A percentile compares a stretch with the other conserved stretches of the same genome.
phyloP scores from a whole-genome alignment of 2,888 invertebrate species.

The Dione juno region DNA sequence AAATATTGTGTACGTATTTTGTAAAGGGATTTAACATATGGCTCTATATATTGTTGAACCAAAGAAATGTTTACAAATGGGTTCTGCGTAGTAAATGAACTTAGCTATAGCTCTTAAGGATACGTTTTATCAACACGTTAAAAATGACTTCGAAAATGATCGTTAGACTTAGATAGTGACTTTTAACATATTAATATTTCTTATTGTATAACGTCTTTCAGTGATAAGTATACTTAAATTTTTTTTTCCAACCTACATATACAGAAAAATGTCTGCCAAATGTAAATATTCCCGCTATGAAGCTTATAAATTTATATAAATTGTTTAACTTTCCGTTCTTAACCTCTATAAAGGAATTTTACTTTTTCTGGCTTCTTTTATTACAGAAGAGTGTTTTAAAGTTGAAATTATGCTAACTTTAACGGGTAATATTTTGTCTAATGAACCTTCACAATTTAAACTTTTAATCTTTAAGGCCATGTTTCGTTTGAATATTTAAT shows the following conservation, averaged over 20 bases:
- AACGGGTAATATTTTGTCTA: constrained; percentile 22
- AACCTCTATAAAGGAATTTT: constrained; percentile 17
- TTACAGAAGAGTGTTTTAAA: constrained; percentile 14
- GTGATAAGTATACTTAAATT: not conserved
- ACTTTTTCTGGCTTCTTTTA: constrained; percentile 22
- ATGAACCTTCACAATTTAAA: constrained; percentile 20
- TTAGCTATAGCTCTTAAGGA: too few relatives aligned
- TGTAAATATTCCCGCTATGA: constrained; percentile 5
- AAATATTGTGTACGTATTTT: too few relatives aligned
- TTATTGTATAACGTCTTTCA: too few relatives aligned
- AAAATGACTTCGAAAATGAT: too few relatives aligned
- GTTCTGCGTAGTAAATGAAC: too few relatives aligned
- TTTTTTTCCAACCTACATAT: not conserved
- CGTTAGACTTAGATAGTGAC: too few relatives aligned
- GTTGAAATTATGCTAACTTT: constrained; percentile 21
- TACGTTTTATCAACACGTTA: too few relatives aligned
- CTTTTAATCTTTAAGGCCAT: constrained; percentile 10
- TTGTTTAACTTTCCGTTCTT: constrained; percentile 22
- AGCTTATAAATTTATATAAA: constrained; percentile 20
- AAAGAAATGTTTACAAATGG: too few relatives aligned
- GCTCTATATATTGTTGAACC: too few relatives aligned
- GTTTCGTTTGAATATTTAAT: constrained; percentile 13
- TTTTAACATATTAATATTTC: too few relatives aligned
- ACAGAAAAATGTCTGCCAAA: not conserved
- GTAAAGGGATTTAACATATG: too few relatives aligned